Evolutionary conservation across 1,140 invertebrate species (phyloP).

Genomic region (Catajapyx aquilonaris): DNA sequence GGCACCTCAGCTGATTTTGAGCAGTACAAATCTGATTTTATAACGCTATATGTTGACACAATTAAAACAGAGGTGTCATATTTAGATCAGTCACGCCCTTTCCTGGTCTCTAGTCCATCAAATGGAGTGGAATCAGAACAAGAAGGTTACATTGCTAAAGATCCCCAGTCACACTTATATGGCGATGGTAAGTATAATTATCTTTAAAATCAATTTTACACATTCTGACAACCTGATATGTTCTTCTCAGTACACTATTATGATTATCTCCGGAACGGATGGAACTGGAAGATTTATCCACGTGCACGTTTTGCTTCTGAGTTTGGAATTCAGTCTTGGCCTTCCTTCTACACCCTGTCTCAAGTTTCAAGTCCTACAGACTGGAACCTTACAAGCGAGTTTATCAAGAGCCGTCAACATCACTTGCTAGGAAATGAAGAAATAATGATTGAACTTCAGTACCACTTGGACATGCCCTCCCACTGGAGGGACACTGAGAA

Average conservation of each 20-base stretch:
- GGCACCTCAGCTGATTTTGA: constrained; percentile 30
- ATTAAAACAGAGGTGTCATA: constrained; percentile 41
- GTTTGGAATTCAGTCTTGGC: constrained; percentile 83
- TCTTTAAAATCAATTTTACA: no score
- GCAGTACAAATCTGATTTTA: constrained; percentile 57
- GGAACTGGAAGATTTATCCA: constrained; percentile 54
- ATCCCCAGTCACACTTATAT: constrained; percentile 57
- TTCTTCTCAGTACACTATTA: constrained; percentile 66
- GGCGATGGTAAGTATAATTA: constrained; percentile 59
- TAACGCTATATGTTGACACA: constrained; percentile 62
- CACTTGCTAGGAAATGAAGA: constrained; percentile 41
- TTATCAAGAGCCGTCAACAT: constrained; percentile 62
- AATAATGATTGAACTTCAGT: constrained; percentile 32
- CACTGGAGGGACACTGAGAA: constrained; percentile 19
- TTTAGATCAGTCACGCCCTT: constrained; percentile 40
- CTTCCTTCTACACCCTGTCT: constrained; percentile 37
- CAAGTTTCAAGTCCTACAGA: constrained; percentile 30
- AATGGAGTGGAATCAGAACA: constrained; percentile 59
- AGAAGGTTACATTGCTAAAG: constrained; percentile 48
- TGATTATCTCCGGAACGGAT: constrained; percentile 61
- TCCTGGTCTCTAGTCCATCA: constrained; percentile 72
- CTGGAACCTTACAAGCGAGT: constrained; percentile 32
- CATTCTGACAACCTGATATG: background rate
- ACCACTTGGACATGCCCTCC: constrained; percentile 33
- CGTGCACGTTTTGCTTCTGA: constrained; percentile 76